Base-by-base conservation (phyloP, 2,888 invertebrate genomes). In the Atethmia centrago region DNA sequence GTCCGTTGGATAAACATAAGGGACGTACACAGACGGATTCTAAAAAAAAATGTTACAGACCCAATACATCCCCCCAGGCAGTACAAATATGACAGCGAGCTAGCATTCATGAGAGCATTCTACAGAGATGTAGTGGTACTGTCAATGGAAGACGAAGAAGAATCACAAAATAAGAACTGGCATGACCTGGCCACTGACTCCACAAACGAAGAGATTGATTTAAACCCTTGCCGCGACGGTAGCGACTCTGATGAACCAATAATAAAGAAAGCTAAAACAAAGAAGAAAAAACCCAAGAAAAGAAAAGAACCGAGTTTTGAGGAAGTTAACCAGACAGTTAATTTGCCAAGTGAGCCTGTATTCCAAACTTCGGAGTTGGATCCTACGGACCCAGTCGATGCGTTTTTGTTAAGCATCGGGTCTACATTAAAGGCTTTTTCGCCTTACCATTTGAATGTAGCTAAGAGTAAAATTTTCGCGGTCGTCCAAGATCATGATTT, bases 401-500 rank as follows among this genome's bases (percentile, higher is more conserved):
- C 96, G 2, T 96, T 96, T 74, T 79, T 96, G 8, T 74, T 94
- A 12, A 95, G 95, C 73, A 94, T 96, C 3, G 95, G 95, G 0
- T 92, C 95, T 0, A 95, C 95, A 0, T 80, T 96, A 9, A 96
- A 93, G 78, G 92, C 93, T 0, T 96, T 96, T 77, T 91, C 94
- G 0, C 94, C 96, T 0, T 96, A 96, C 81, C 95, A 96, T 74
- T 87, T 96, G 67, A 96, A 96, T 83, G 79, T 96, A 49, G 96
- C 96, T 0, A 96, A 96, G 74, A 95, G 92, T 83, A 94, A 96
- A 88, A 96, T 96, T 82, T 96, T 96, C 69, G 87, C 93, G 0
- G 91, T 96, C 0, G 96, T 96, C 0, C 96, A 96, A 80, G 95
- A 96, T 76, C 95, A 95, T 62, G 96, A 96, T 80, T 87, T 96